Conservation (phyloP, 2,888 invertebrate genomes). For the Bruchidius siliquastri region DNA sequence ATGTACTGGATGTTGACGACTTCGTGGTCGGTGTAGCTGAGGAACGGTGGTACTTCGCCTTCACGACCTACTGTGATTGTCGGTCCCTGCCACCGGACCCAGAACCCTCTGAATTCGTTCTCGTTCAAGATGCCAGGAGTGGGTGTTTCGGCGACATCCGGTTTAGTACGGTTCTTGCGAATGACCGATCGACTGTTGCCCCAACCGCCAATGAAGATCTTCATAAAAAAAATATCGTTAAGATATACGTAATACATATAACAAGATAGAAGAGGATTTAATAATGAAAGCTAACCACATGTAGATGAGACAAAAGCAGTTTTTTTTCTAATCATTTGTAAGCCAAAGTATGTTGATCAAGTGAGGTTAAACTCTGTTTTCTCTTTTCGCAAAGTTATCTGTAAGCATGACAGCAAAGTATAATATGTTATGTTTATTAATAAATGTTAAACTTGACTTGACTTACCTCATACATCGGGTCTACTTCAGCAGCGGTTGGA, state of each 20-base stretch:
- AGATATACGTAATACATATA: background rate
- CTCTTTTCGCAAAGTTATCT: too few species aligned
- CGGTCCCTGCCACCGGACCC: slow-evolving; percentile 70
- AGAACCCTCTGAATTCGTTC: slow-evolving; percentile 77
- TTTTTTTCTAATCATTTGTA: too few species aligned
- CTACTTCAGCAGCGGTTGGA: slow-evolving; percentile 61
- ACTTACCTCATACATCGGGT: slow-evolving; percentile 69
- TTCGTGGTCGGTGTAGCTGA: slow-evolving; percentile 67
- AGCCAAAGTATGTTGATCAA: too few species aligned
- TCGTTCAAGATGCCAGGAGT: slow-evolving; percentile 69
- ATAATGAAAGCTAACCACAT: too few species aligned
- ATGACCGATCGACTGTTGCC: slow-evolving; percentile 78
- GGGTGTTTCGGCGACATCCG: slow-evolving; percentile 51
- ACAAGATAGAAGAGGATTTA: too few species aligned
- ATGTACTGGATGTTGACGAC: slow-evolving; percentile 68
- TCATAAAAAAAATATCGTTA: background rate
- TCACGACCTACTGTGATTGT: slow-evolving; percentile 43
- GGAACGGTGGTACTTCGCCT: slow-evolving; percentile 68
- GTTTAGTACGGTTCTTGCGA: slow-evolving; percentile 63
- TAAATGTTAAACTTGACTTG: too few species aligned
- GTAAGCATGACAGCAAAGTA: too few species aligned
- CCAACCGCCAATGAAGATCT: slow-evolving; percentile 85
- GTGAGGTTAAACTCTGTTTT: too few species aligned
- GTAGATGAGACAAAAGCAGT: too few species aligned
- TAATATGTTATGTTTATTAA: too few species aligned